These are phyloP conservation scores for Pentamera pediparva DNA, from an alignment of 53 echinoderm and acorn worm genomes.

Conservation along the genomic window DNA sequence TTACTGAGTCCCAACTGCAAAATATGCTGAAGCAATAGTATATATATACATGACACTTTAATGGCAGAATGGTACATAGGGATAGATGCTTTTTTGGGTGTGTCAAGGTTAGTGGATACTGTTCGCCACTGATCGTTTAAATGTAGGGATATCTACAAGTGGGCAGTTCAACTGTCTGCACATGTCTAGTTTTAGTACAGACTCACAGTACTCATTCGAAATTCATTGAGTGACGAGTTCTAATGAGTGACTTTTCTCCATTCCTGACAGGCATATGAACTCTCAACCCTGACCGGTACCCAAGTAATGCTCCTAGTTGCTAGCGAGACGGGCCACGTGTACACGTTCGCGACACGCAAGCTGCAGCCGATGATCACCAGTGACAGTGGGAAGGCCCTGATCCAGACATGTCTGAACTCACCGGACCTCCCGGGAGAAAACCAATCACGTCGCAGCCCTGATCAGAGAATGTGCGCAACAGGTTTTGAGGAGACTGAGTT, in stretches of 20 bases:
- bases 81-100: too few relatives aligned
- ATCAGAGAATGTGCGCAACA: constrained; percentile 95
- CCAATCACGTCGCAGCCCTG: constrained; percentile 41
- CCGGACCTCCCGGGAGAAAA: constrained; percentile 75
- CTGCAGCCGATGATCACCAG: constrained; percentile 99
- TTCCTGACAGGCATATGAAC: constrained; percentile 78
- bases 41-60: too few relatives aligned
- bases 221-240: too few relatives aligned
- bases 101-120: too few relatives aligned
- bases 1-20: too few relatives aligned
- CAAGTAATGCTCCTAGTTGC: constrained; percentile 99
- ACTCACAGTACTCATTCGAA: too few relatives aligned
- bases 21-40: too few relatives aligned
- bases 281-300: constrained; percentile 98
- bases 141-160: too few relatives aligned
- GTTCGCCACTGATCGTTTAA: too few relatives aligned
- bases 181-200: too few relatives aligned
- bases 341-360: constrained; percentile 97
- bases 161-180: too few relatives aligned
- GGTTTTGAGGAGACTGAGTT: constrained; percentile 98
- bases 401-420: constrained; percentile 95
- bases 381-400: constrained; percentile 95
- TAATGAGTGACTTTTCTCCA: not conserved
- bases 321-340: constrained; percentile 97
- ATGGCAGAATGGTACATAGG: too few relatives aligned